Evolutionary conservation across 2,113 vertebrate species (phyloP), one percentile per base, ranked within the genome.

Genomic region (Clinocottus analis): DNA sequence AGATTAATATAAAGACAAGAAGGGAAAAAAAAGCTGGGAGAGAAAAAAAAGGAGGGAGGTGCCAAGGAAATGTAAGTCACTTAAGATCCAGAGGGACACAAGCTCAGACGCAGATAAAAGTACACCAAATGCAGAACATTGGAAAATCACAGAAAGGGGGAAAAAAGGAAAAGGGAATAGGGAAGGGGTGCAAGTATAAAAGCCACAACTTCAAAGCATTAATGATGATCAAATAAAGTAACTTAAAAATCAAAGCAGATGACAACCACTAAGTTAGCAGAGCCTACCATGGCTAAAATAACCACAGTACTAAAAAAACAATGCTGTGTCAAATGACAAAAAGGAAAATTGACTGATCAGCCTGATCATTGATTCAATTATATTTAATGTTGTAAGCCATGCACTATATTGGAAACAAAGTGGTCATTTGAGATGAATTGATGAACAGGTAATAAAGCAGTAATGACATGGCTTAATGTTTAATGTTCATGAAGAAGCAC

Each of bases 151-250:
- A 81, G 10, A 60, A 59, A 53, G 17, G 7, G 31, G 19, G 29
- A 43, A 21, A 51, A 41, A 47, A 27, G n/a, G 11, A 43, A 55
- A 14, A 53, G n/a, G n/a, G n/a, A n/a, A 47, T 37, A 45, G 59
- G 62, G 17, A n/a, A 14, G 35, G 45, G 37, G 49, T 51, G 49
- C 70, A 58, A 90, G 62, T 68, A 86, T 53, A 87, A 72, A 87
- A 87, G 89, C 85, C 84, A 73, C 87, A 85, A 92, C 82, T 76
- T 92, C 78, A 87, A 88, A 90, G 90, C 84, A 92, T 85, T 85
- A 89, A 87, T 80, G 76, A 85, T 89, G 85, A 85, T 73, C 39
- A 82, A 83, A 80, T 29, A 67, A 84, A n/a, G n/a, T n/a, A n/a
- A 79, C 84, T 87, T 88, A 45, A 76, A 84, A 84, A 83, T 81